These are phyloP conservation scores for Helicoverpa zea DNA, from an alignment of 1,140 invertebrate species.

Conservation along the genomic window DNA sequence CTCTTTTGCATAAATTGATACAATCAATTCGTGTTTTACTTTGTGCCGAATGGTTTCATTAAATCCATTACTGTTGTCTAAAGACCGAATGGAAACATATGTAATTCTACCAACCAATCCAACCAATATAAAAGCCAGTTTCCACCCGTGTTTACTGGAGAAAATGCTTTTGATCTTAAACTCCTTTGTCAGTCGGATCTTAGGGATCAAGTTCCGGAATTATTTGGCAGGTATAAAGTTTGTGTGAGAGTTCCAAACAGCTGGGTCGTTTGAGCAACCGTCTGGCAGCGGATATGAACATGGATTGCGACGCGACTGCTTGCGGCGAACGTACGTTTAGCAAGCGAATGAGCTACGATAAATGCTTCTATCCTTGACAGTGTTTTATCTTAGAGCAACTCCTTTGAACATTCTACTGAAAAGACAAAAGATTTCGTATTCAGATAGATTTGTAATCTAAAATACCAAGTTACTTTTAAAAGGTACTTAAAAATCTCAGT, in stretches of 20 bases:
- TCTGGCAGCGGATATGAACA: constrained; percentile 24
- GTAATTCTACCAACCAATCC: not conserved
- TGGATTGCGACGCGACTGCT: constrained; percentile 3
- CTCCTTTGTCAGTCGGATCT: constrained; percentile 20
- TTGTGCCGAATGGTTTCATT: not conserved
- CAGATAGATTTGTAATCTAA: no score
- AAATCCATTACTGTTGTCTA: not conserved
- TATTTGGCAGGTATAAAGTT: constrained; percentile 36
- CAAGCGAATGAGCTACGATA: constrained; percentile 11
- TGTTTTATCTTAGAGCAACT: not conserved
- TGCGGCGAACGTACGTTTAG: constrained; percentile 6
- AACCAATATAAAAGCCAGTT: not conserved
- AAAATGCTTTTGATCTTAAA: constrained; percentile 21
- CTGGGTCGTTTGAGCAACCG: constrained; percentile 17
- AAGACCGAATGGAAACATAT: not conserved
- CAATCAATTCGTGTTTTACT: constrained; percentile 20
- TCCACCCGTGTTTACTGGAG: not conserved
- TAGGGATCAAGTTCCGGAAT: constrained; percentile 25
- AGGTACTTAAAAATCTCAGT: no score
- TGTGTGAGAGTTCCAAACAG: constrained; percentile 8
- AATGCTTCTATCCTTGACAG: not conserved
- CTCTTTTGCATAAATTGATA: constrained; percentile 11
- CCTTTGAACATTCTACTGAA: not conserved
- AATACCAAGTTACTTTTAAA: no score
- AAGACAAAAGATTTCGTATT: not conserved